These are phyloP conservation scores for Patiria miniata DNA, from an alignment of 35 echinoderm and acorn worm species.

Conservation along the genomic window DNA sequence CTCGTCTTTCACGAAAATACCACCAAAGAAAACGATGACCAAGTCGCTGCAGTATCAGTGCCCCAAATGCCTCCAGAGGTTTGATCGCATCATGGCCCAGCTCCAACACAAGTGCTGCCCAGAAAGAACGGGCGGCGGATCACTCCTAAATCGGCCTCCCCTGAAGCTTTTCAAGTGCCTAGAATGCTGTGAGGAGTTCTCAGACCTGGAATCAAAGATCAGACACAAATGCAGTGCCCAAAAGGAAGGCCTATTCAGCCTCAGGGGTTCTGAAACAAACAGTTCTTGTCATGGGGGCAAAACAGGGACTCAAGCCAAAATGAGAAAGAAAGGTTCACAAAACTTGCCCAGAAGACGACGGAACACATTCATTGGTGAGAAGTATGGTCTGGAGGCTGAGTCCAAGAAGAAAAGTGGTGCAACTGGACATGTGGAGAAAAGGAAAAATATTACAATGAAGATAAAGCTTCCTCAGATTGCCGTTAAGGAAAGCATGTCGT, in stretches of 20 bases:
- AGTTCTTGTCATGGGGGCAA: neutral
- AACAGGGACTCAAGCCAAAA: neutral
- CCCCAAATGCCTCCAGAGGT: neutral
- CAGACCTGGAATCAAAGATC: neutral
- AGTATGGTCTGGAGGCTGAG: neutral
- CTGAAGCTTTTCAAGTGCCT: constrained; percentile 10
- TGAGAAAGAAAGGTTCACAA: neutral
- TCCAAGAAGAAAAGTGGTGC: neutral
- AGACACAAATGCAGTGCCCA: neutral
- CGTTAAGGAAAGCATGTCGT: neutral
- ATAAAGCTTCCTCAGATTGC: neutral
- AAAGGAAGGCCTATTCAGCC: neutral
- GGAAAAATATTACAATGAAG: neutral
- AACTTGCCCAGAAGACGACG: neutral
- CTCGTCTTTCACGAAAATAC: too few relatives aligned
- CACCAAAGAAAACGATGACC: neutral
- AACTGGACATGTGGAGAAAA: neutral
- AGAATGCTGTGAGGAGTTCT: constrained; percentile 1
- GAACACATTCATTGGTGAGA: neutral
- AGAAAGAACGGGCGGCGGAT: neutral
- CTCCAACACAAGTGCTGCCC: constrained; percentile 1
- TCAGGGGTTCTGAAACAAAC: neutral
- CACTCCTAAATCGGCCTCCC: neutral
- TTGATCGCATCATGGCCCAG: constrained; percentile 1
- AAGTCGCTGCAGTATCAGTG: constrained; percentile 7